These are phyloP conservation scores for Gnathonemus echidnorhynchus DNA, from an alignment of 2,113 vertebrate species.

Conservation along the genomic window DNA sequence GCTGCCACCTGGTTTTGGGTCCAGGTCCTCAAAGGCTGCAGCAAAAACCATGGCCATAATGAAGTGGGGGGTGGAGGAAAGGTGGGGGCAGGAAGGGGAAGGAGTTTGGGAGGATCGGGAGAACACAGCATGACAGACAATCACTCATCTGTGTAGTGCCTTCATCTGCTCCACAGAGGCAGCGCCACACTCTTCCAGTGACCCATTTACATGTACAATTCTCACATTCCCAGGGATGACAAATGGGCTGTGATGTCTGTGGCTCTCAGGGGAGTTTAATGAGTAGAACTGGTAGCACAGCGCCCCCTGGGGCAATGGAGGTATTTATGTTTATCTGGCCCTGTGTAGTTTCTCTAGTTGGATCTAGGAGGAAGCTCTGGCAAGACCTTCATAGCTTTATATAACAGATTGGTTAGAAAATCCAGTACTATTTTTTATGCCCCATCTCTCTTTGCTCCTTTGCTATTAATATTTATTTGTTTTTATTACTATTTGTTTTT, in stretches of 20 bases:
- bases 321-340: not conserved
- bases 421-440: not conserved
- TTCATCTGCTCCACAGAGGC: not conserved
- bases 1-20: not conserved
- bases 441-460: not conserved
- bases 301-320: not conserved
- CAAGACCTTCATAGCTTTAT: not conserved
- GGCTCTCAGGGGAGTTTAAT: not conserved
- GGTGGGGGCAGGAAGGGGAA: not conserved
- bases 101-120: not conserved
- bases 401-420: not conserved
- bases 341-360: not conserved
- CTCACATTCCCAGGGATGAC: not conserved
- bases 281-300: not conserved
- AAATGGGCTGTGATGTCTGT: not conserved
- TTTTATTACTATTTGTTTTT: not conserved
- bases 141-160: not conserved
- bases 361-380: not conserved
- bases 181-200: not conserved
- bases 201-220: not conserved
- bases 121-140: not conserved
- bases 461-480: not conserved
- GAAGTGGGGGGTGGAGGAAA: too few relatives aligned
- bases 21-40: not conserved
- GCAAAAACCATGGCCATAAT: not conserved